Evolutionary conservation across 2,797 vertebrate species (phyloP).

Genomic region (Potorous gilbertii): DNA sequence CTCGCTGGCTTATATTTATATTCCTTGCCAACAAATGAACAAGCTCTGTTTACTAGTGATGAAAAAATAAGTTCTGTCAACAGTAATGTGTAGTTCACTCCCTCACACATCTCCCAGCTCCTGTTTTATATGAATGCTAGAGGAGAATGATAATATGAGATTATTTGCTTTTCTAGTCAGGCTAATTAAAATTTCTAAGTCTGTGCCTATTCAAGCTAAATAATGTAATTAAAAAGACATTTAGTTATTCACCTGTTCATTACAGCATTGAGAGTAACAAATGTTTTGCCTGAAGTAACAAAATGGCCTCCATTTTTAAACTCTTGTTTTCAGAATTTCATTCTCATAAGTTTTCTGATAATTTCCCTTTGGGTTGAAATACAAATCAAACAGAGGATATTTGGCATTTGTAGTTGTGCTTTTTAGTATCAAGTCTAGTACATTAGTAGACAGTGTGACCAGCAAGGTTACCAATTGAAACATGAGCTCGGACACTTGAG

Average conservation of each 20-base stretch:
- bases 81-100: neutral
- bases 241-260: constrained; percentile 52
- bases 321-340: constrained; percentile 21
- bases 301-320: constrained; percentile 39
- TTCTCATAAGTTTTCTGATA: neutral
- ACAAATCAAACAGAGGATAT: neutral
- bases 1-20: neutral
- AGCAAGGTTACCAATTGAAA: neutral
- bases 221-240: constrained; percentile 65
- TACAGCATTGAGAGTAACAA: constrained; percentile 49
- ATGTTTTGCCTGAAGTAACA: constrained; percentile 55
- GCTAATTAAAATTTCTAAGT: constrained; percentile 59
- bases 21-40: too few relatives aligned
- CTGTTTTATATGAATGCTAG: neutral
- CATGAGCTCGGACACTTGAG: too few relatives aligned
- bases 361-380: neutral
- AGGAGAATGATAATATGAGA: neutral
- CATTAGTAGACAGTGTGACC: rapidly evolving
- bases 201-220: constrained; percentile 61
- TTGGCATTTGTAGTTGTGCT: rapidly evolving
- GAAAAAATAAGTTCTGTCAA: too few relatives aligned
- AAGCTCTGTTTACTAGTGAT: neutral
- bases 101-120: too few relatives aligned
- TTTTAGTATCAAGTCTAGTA: rapidly evolving
- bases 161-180: constrained; percentile 49